Base-by-base conservation (phyloP, 2,888 invertebrate genomes). In the Euspilapteryx auroguttella region DNA sequence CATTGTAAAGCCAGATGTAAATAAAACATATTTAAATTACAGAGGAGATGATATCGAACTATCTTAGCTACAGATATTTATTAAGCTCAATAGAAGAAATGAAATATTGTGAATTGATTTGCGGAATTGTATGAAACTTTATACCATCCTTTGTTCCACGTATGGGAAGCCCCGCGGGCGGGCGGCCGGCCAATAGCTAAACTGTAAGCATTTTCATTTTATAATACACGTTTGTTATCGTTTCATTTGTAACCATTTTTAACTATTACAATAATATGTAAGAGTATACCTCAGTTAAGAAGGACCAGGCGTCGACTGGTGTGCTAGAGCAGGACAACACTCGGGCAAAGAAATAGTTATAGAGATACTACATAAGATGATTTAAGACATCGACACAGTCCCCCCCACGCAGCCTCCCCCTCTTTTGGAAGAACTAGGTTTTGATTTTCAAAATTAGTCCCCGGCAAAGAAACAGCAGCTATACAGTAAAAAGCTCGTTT, bases 261-360 rank as follows among this genome's bases (percentile, higher is more conserved):
- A 71, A 69, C 62, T 71, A 73, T 69, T 71, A 68, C 62, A 50
- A 63, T 68, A 66, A 59, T 55, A 64, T 23, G 23, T 66, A 69
- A 58, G 64, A 56, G 55, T 65, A 73, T n/a, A 17, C 64, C 71
- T 75, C 73, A 66, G 69, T 66, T 71, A 65, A 65, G 73, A 69
- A 66, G 65, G 71, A 71, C 71, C 71, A 73, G 68, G 69, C 71
- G 71, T 69, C 71, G 73, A 71, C 73, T 73, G 71, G 69, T 69
- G 58, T 64, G 59, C 57, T 56, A 54, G 45, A 56, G 61, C 59
- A 10, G 50, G 47, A 23, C 14, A 13, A 4, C 22, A 10, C 46
- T 45, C 52, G 63, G 63, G 62, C 68, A 64, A 68, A 57, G 58
- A 55, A 49, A 55, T 43, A 44, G 44, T 57, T 45, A 33, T n/a